Base-by-base conservation (phyloP, 2,888 invertebrate species). In the Heteromyza rotundicornis region DNA sequence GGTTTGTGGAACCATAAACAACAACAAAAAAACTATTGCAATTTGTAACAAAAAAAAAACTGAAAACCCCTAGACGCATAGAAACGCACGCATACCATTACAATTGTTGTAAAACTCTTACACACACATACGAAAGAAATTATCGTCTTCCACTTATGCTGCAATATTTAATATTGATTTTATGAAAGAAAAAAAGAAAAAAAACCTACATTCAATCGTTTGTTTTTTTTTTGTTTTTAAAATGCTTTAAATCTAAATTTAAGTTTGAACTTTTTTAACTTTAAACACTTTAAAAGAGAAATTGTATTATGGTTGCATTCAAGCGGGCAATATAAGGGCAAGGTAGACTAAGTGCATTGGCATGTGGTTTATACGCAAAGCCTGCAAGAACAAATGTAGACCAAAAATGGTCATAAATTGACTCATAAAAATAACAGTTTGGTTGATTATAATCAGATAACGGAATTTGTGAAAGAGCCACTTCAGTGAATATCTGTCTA, bases 121-220 rank as follows among this genome's bases (percentile, higher is more conserved):
- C 10, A 27, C 27, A 27, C 27, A 7, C 27, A 60, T 52, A 69
- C 51, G 59, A 57, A 65, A 66, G n/a, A n/a, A n/a, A n/a, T n/a
- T 68, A 71, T 66, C 72, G 78, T 78, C 78, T 78, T 78, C 78
- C 78, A 79, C 74, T 76, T 73, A 72, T 76, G 77, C 79, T 77
- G 79, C 77, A 77, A 77, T 77, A 78, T 67, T 65, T 68, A 67
- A 67, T 68, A 65, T 65, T 66, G 54, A 60, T 64, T 70, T 56
- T 64, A 27, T 27, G 5, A 27, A 54, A 32, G 16, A 14, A 54
- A 23, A 36, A 52, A 52, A 52, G n/a, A 32, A 24, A 32, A 22
- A 19, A n/a, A n/a, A n/a, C n/a, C n/a, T n/a, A n/a, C n/a, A n/a
- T n/a, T n/a, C n/a, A n/a, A 27, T 27, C 10, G 27, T 27, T 27